These are phyloP conservation scores for Coendou prehensilis DNA, from an alignment of 2,797 vertebrate genomes.

Conservation along the genomic window DNA sequence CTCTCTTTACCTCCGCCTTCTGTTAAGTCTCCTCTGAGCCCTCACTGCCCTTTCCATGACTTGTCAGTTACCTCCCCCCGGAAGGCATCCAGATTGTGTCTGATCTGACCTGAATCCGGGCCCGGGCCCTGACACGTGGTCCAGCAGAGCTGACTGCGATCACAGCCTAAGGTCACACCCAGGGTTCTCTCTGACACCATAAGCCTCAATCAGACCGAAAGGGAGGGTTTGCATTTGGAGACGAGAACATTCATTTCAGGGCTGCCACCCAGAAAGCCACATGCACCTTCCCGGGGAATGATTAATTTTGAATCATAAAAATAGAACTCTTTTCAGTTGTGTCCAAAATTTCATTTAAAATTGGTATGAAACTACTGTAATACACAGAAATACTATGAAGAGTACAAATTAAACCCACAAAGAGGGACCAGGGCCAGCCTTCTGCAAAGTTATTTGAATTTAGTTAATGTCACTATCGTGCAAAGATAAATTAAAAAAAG, in stretches of 20 bases:
- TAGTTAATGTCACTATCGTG: constrained; percentile 78
- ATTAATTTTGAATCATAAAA: constrained; percentile 74
- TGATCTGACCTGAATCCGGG: constrained; percentile 28
- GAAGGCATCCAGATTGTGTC: not conserved
- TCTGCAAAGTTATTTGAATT: constrained; percentile 75
- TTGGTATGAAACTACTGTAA: constrained; percentile 35
- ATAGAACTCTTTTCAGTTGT: constrained; percentile 64
- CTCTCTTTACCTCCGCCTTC: not conserved
- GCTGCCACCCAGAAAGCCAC: constrained; percentile 64
- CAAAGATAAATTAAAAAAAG: constrained; percentile 70
- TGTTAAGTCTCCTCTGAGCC: not conserved
- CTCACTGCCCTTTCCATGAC: not conserved
- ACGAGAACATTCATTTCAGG: constrained; percentile 61
- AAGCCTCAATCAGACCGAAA: constrained; percentile 68
- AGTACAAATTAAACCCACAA: constrained; percentile 74
- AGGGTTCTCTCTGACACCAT: constrained; percentile 49
- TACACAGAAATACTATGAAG: constrained; percentile 52
- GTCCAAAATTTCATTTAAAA: constrained; percentile 65
- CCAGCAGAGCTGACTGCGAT: constrained; percentile 46
- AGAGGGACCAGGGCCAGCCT: constrained; percentile 54
- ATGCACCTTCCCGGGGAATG: not conserved
- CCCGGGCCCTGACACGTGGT: not conserved
- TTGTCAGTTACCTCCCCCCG: not conserved
- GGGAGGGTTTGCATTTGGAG: constrained; percentile 71
- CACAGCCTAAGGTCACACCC: not conserved